Evolutionary conservation across 2,888 invertebrate genomes (phyloP), one percentile per base, ranked within the genome.

Genomic region (Notodonta ziczac): DNA sequence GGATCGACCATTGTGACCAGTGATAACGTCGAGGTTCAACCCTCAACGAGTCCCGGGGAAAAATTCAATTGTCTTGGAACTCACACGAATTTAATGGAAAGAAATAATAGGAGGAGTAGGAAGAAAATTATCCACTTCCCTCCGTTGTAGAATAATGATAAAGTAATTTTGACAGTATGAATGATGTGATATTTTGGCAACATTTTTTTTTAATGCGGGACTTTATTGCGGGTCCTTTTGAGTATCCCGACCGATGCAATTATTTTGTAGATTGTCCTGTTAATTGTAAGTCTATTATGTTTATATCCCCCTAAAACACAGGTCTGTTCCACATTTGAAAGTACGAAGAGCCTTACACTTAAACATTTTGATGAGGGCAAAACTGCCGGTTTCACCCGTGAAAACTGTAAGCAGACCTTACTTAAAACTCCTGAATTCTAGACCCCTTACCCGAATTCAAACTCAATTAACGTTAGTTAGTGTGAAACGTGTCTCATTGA

Each of bases 351-450:
- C 32, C 56, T 64, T 65, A 59, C 57, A 35, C 13, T 16, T 57
- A 70, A 65, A 74, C 68, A 69, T 68, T 61, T 50, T 66, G 70
- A 69, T 72, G 67, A 67, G 67, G 68, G 62, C 58, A 56, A 65
- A 67, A 63, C 55, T 42, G 58, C 57, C 64, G 44, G 24, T 44
- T 42, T 60, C 62, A 16, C 46, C 46, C 58, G 16, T 65, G 61
- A 61, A 62, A 58, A 67, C 58, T 52, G 58, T 58, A 67, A 66
- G 70, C 56, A 52, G 57, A 63, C 68, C 64, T 61, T 63, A 72
- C 63, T 61, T 60, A 57, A 66, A 69, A 74, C 66, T 72, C 63
- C 57, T 53, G 54, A 64, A 65, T 66, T 60, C 64, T 56, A 56
- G 66, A 59, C 60, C 67, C 55, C 60, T 53, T 58, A 64, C 63